These are phyloP conservation scores for Furcifer pardalis DNA, from an alignment of 2,797 vertebrate species.

Conservation along the genomic window DNA sequence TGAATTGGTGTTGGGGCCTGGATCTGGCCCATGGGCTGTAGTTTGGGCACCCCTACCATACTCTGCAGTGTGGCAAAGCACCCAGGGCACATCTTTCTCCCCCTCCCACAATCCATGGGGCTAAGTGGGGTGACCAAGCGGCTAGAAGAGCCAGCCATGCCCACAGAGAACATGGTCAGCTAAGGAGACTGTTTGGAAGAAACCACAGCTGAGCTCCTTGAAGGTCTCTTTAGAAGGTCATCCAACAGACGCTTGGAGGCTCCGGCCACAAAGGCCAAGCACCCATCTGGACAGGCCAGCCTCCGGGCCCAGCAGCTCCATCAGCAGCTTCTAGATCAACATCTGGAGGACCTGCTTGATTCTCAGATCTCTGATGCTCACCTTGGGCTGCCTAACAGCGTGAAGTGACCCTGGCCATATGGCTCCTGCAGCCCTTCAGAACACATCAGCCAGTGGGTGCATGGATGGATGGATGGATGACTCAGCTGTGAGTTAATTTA, in stretches of 20 bases:
- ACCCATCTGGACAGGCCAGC: neutral
- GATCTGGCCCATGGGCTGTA: too few species aligned
- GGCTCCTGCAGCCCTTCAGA: neutral
- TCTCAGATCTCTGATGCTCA: neutral
- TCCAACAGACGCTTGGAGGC: neutral
- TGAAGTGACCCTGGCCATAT: neutral
- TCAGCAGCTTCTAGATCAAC: neutral
- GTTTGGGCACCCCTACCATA: too few species aligned
- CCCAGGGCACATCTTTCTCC: too few species aligned
- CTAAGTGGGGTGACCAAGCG: neutral
- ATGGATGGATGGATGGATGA: too few species aligned
- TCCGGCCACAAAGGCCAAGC: neutral
- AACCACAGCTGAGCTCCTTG: neutral
- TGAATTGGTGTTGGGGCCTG: too few species aligned
- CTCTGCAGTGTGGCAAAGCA: too few species aligned
- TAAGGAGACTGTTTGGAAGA: neutral
- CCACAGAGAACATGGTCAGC: neutral
- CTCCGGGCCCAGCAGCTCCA: neutral
- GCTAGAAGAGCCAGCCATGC: neutral
- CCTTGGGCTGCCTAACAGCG: neutral
- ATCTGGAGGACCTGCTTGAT: neutral
- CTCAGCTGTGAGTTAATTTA: too few species aligned
- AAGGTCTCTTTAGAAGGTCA: neutral
- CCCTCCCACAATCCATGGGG: too few species aligned
- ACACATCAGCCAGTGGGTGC: too few species aligned